phyloP scores from a whole-genome alignment of 2,888 invertebrate species.

The Ectemnius cavifrons region DNA sequence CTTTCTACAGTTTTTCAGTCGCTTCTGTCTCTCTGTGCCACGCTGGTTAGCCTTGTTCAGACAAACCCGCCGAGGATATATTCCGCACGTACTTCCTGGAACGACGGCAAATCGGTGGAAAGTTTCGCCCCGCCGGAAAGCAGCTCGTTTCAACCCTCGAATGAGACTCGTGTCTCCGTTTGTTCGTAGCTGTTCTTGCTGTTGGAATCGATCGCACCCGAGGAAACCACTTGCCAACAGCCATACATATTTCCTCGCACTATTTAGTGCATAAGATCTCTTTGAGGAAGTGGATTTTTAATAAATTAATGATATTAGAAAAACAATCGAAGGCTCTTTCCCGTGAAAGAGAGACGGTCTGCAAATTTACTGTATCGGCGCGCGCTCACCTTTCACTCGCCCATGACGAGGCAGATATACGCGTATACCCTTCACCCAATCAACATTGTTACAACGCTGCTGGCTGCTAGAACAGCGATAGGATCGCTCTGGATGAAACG shows the following conservation, averaged over 20 bases:
- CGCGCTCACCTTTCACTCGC: conserved; percentile 52
- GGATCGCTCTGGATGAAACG: conserved; percentile 18
- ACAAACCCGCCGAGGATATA: conserved; percentile 28
- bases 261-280: no score
- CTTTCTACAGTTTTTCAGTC: not conserved
- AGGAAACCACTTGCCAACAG: not conserved
- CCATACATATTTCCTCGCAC: not conserved
- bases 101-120: not conserved
- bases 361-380: conserved; percentile 23
- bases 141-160: not conserved
- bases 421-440: conserved; percentile 46
- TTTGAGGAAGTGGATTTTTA: no score
- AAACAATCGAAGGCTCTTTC: not conserved
- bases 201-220: not conserved
- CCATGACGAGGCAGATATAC: conserved; percentile 28
- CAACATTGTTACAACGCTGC: conserved; percentile 18
- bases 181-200: not conserved
- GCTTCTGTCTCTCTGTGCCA: conserved; percentile 8
- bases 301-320: no score
- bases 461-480: conserved; percentile 28
- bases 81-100: conserved; percentile 48
- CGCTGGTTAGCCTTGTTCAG: conserved; percentile 20
- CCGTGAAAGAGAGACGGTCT: not conserved
- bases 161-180: not conserved
- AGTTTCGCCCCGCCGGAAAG: not conserved